These are phyloP conservation scores for Poeciliopsis paucimaculata DNA, from an alignment of 2,797 vertebrate genomes.

Conservation along the genomic window DNA sequence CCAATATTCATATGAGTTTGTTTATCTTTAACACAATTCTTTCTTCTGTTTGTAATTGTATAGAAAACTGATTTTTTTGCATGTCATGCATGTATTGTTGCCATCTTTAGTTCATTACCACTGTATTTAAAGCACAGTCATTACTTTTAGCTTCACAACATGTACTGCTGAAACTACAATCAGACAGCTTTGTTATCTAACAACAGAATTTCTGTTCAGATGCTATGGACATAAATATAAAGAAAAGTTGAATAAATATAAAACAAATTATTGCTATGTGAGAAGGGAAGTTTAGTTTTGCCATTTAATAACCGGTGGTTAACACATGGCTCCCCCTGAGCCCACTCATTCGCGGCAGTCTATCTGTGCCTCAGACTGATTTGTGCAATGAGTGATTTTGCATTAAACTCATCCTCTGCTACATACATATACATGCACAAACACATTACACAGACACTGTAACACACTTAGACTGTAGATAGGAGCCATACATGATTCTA, in stretches of 20 bases:
- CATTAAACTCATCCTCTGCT: slow-evolving; percentile 38
- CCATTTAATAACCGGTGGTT: slow-evolving; percentile 70
- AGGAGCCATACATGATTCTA: slow-evolving; percentile 40
- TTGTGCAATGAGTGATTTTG: slow-evolving; percentile 57
- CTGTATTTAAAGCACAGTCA: slow-evolving; percentile 1
- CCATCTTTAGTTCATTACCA: neutral
- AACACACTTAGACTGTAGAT: slow-evolving; percentile 42
- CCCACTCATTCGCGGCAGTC: slow-evolving; percentile 29
- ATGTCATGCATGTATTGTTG: neutral
- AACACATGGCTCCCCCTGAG: slow-evolving; percentile 50
- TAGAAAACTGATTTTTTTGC: neutral
- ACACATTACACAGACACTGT: slow-evolving; percentile 1
- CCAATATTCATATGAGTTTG: neutral
- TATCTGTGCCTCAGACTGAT: slow-evolving; percentile 65
- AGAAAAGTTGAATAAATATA: slow-evolving; percentile 3
- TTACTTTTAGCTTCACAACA: neutral
- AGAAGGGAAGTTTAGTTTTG: slow-evolving; percentile 63
- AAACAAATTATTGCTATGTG: slow-evolving; percentile 57
- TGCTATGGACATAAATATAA: slow-evolving; percentile 39
- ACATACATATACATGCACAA: neutral
- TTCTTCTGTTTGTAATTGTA: slow-evolving; percentile 7
- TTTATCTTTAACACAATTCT: neutral
- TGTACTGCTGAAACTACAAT: slow-evolving; percentile 2
- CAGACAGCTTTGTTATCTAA: slow-evolving; percentile 29
- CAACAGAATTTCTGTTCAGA: slow-evolving; percentile 44